phyloP scores from a whole-genome alignment of 2,113 vertebrate genomes.

The Triplophysa rosa region DNA sequence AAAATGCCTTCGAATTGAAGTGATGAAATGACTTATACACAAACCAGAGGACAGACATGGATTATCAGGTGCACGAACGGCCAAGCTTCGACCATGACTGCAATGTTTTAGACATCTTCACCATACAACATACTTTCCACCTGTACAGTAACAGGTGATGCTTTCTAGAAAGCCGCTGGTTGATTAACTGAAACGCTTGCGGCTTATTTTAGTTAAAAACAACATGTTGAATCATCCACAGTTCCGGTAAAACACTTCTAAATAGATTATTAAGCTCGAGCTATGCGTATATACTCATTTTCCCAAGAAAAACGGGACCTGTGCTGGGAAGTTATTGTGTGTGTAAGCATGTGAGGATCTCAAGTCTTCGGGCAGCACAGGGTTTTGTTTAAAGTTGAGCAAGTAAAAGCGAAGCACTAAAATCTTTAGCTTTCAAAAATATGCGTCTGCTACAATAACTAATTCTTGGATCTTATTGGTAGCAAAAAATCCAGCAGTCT shows the following conservation, averaged over 20 bases:
- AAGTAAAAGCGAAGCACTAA: no score
- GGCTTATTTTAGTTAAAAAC: conserved; percentile 8
- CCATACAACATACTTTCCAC: background rate
- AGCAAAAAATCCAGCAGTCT: no score
- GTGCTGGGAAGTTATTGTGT: background rate
- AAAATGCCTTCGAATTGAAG: conserved; percentile 31
- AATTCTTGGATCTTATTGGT: no score
- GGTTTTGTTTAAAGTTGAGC: no score
- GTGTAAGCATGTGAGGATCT: conserved; percentile 30
- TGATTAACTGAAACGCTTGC: background rate
- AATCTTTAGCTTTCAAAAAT: no score
- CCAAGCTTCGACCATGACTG: background rate
- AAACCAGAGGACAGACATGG: background rate
- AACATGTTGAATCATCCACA: background rate
- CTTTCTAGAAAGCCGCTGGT: conserved; percentile 35
- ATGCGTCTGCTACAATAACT: no score
- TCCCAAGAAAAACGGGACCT: background rate
- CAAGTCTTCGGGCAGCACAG: background rate
- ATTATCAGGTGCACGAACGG: conserved; percentile 23
- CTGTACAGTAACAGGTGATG: conserved; percentile 35
- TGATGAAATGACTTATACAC: conserved; percentile 34
- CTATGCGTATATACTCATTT: background rate
- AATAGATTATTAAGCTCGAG: conserved; percentile 28
- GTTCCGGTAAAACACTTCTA: background rate
- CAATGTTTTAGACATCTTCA: background rate